These are phyloP conservation scores for Propithecus perrieri DNA, from an alignment of 2,797 vertebrate genomes.

Conservation along the genomic window DNA sequence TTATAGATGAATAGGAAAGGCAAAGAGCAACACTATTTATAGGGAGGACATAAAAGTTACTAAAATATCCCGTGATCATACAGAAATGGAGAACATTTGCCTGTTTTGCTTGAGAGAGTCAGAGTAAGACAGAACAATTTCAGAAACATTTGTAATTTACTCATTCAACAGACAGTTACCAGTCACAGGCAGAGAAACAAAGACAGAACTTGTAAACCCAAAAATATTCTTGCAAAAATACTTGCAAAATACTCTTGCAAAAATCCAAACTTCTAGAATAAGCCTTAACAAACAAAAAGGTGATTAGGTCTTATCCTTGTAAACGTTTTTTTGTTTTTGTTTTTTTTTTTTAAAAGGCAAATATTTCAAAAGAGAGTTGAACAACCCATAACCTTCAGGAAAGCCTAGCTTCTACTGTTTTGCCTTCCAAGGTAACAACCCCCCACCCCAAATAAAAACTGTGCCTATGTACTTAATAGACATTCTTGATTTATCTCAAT, in stretches of 20 bases:
- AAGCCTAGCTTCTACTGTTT: background rate
- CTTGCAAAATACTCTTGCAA: background rate
- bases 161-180: slow-evolving; percentile 9
- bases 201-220: background rate
- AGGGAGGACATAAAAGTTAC: background rate
- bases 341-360: background rate
- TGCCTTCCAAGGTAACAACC: background rate
- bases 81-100: background rate
- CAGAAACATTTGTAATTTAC: slow-evolving; percentile 30
- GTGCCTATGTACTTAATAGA: background rate
- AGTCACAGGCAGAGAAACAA: background rate
- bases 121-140: slow-evolving; percentile 7
- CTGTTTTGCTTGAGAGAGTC: background rate
- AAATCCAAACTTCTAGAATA: slow-evolving; percentile 24
- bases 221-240: background rate
- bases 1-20: slow-evolving; percentile 17
- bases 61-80: background rate
- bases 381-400: background rate
- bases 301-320: background rate
- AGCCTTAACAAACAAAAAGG: slow-evolving; percentile 12
- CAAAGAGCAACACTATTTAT: background rate
- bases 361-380: background rate
- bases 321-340: background rate
- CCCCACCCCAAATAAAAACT: background rate
- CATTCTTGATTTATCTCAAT: background rate